Base-by-base conservation (phyloP, 2,113 vertebrate genomes). In the Otis tarda region DNA sequence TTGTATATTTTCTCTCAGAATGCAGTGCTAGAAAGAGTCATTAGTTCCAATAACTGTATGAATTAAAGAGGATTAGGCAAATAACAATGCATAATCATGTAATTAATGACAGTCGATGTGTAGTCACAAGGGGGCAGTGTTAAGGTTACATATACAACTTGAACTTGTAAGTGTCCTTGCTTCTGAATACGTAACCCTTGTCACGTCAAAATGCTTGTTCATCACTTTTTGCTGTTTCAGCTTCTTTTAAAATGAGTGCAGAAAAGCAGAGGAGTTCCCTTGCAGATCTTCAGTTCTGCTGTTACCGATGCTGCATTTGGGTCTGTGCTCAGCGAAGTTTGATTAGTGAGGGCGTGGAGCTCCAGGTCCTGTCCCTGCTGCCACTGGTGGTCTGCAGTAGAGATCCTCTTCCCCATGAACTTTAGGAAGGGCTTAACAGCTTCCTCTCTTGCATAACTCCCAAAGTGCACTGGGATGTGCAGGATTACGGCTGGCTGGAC, bases 71-170 rank as follows among this genome's bases (percentile, higher is more conserved):
- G 27, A 57, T 87, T 75, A 55, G n/a, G 27, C 11, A 3, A 65
- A 68, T 67, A 91, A 73, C 57, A n/a, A 27, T 65, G 31, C 10
- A 14, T 71, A 50, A 33, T 75, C 39, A 10, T 80, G 33, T 83
- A 85, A 78, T 81, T 95, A 67, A 37, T 93, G 45, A 22, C 55
- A 64, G 57, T 64, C 87, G 69, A 69, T 77, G 25, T 83, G 3
- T 83, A 91, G 85, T 94, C 96, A 95, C 94, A 86, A 97, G 96
- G 75, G 95, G 96, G 93, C 96, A 97, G 83, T 93, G 69, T 96
- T 95, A 93, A 92, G 68, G 84, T 97, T 96, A 50, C 16, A 33
- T 53, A 56, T 35, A 67, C 65, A 63, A 4, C 33, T 78, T 76
- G 70, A 76, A 41, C 88, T 93, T 83, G 2, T 12, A n/a, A 69